Conservation (phyloP, 2,113 vertebrate genomes). For the Crotophaga sulcirostris region DNA sequence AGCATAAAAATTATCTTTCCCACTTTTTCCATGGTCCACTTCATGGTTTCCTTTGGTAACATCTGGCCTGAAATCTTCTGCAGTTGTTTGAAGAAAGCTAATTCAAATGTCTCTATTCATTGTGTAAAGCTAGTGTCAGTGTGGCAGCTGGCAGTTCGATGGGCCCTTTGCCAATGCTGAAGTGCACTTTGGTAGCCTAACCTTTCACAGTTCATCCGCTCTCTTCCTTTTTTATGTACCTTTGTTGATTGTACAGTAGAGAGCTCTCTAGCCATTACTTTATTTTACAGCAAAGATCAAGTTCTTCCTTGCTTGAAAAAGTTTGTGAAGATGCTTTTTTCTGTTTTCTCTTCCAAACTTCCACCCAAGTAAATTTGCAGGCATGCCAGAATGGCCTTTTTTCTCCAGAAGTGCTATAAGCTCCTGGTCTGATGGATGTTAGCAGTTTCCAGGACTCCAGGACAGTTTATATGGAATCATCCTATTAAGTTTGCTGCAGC, state of each 20-base stretch:
- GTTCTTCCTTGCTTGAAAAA: not conserved
- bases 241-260: not conserved
- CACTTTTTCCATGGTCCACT: not conserved
- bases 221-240: not conserved
- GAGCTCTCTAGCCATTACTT: not conserved
- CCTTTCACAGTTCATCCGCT: accelerated
- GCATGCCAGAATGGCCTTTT: not conserved
- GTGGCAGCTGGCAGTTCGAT: accelerated
- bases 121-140: not conserved
- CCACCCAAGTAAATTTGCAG: not conserved
- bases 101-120: not conserved
- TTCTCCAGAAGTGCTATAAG: not conserved
- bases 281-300: not conserved
- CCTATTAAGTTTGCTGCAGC: not conserved
- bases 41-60: not conserved
- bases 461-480: not conserved
- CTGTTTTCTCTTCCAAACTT: not conserved
- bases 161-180: not conserved
- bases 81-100: not conserved
- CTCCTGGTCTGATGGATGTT: not conserved
- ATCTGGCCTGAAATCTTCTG: not conserved
- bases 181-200: not conserved
- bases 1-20: not conserved
- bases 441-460: not conserved
- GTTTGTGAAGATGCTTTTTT: not conserved